Conservation (phyloP, 2,113 vertebrate genomes). For the Muscicapa adusta region DNA sequence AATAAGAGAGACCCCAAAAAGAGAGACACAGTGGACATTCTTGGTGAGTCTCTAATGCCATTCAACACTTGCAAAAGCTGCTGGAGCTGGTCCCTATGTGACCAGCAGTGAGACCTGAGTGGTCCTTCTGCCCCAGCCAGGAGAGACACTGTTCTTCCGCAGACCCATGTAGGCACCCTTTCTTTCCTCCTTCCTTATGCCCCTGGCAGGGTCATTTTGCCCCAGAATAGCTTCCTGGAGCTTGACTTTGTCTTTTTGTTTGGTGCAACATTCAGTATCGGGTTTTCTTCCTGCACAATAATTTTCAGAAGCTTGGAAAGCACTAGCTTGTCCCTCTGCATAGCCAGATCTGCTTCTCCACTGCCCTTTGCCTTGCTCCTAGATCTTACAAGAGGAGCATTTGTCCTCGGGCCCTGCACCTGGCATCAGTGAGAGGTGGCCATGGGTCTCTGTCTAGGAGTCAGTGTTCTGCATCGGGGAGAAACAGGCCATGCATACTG, state of each 20-base stretch:
- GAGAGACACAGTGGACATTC: neutral
- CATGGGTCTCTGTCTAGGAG: neutral
- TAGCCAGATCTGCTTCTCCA: neutral
- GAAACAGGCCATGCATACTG: accelerated
- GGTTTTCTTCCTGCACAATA: neutral
- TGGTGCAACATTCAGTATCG: neutral
- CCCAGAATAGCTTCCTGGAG: neutral
- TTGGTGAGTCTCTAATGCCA: neutral
- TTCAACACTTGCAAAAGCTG: neutral
- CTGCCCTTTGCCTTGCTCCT: neutral
- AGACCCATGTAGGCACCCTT: neutral
- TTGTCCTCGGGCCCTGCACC: neutral
- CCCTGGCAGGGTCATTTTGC: neutral
- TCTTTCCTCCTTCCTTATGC: neutral
- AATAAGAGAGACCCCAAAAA: neutral
- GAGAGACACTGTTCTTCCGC: accelerated
- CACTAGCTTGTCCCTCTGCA: neutral
- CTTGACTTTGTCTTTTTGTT: neutral
- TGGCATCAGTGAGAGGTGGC: neutral
- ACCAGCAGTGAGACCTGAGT: neutral
- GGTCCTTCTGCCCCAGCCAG: neutral
- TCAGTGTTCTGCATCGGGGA: accelerated
- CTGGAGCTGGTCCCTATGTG: accelerated
- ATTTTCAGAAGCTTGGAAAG: neutral
- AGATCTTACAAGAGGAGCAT: neutral